A percentile compares a stretch with the other conserved stretches of the same genome.
These are phyloP conservation scores for Chymomyza amoena DNA, from an alignment of 2,888 invertebrate genomes.

Conservation along the genomic window DNA sequence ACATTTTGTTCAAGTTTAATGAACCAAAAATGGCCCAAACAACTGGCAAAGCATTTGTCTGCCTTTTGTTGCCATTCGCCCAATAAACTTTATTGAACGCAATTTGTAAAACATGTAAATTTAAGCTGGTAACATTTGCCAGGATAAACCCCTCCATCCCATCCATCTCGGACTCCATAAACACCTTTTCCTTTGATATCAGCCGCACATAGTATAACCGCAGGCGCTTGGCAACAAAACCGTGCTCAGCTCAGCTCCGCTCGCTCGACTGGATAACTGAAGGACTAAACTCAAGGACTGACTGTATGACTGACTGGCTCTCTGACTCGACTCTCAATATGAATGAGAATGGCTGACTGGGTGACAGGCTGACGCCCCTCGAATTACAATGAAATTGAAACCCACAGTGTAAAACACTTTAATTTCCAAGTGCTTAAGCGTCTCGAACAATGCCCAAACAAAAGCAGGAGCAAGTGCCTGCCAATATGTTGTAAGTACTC, in stretches of 20 bases:
- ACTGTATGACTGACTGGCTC: conserved; percentile 8
- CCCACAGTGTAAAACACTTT: conserved; percentile 21
- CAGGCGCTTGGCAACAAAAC: conserved; percentile 41
- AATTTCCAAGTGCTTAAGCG: conserved; percentile 11
- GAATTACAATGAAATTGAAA: conserved; percentile 51
- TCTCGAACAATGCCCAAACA: background rate
- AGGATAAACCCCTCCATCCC: background rate
- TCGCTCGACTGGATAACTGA: background rate
- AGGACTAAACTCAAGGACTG: background rate
- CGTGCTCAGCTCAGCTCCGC: background rate
- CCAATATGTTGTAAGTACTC: background rate
- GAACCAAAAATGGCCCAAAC: conserved; percentile 40
- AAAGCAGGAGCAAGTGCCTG: background rate
- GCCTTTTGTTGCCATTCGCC: background rate
- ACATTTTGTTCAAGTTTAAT: conserved; percentile 56
- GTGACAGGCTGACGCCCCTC: conserved; percentile 17
- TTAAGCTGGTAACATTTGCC: conserved; percentile 15
- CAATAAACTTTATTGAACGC: conserved; percentile 6
- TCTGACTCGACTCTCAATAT: too few species aligned
- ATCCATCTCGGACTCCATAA: conserved; percentile 32
- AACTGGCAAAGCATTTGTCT: conserved; percentile 8
- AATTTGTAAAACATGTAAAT: conserved; percentile 57
- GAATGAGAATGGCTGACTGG: background rate
- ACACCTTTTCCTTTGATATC: conserved; percentile 42
- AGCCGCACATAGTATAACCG: conserved; percentile 27